Base-by-base conservation (phyloP, 37 sponge, comb jelly and placozoan species). In the Agelas oroides region DNA sequence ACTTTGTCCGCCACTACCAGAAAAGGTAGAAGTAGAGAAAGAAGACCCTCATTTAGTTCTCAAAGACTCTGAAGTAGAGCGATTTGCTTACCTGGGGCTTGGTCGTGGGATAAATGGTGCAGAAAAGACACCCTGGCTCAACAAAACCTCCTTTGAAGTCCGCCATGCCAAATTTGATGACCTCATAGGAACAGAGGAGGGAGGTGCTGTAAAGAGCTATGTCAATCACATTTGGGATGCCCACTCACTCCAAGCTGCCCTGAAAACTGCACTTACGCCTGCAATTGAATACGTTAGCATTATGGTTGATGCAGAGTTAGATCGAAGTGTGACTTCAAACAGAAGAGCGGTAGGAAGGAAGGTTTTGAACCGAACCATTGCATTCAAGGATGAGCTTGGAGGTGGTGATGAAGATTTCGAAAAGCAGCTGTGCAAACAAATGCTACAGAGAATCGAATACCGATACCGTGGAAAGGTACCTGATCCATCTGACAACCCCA, bases 141-240 rank as follows among this genome's bases (percentile, higher is more conserved):
- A 78, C 32, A 86, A 86, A 64, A 71, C 61, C 37, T 77, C 87
- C 41, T 86, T 86, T 41, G 71, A 81, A 70, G 84, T 74, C 17
- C 33, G 84, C 23, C 19, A 35, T 16, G 75, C 40, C 31, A 60
- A 52, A 13, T 57, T 25, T 5, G 54, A 61, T 54, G 76, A 65
- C 63, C 28, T 82, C 28, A 73, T 88, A 25, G 89, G 89, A 41
- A 88, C 78, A 34, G 89, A 88, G 31, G 83, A 88, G 56, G 89
- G 89, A 19, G 83, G 89, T 14, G 63, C 80, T 28, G 39, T 88
- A 21, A 77, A 82, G 28, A 63, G 77, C 54, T 88, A 82, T 66
- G 83, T 82, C 59, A 18, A 25, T 5, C 63, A 55, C 24, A 59
- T 76, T 0, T 25, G 36, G 23, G 82, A 78, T 33, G 76, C 69